These are phyloP conservation scores for Artibeus jamaicensis DNA, from an alignment of 2,797 vertebrate genomes.

Conservation along the genomic window DNA sequence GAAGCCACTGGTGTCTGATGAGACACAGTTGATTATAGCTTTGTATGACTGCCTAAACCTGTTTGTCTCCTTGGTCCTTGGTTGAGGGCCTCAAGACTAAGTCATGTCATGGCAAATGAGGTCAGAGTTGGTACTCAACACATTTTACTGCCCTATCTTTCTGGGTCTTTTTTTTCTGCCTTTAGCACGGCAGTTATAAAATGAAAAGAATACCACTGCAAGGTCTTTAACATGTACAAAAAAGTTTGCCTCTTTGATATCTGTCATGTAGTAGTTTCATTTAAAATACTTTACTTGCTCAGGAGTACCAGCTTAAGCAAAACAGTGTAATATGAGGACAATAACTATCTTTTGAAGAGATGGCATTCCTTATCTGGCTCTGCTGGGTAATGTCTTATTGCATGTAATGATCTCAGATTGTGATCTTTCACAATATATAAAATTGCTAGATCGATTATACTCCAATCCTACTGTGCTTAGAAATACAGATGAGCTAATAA, in stretches of 20 bases:
- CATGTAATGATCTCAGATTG: background rate
- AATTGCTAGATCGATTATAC: background rate
- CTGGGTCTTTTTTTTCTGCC: background rate
- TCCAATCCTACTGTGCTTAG: background rate
- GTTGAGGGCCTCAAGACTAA: background rate
- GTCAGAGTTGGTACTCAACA: background rate
- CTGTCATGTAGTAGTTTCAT: background rate
- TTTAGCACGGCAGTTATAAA: background rate
- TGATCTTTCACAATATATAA: conserved; percentile 1
- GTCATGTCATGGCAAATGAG: background rate
- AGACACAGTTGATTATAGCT: background rate
- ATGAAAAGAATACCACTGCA: background rate
- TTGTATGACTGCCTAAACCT: background rate
- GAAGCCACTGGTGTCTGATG: conserved; percentile 22
- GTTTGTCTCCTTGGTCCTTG: background rate
- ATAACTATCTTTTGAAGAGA: background rate
- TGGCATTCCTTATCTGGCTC: background rate
- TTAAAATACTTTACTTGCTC: background rate
- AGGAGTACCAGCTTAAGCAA: background rate
- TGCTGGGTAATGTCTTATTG: background rate
- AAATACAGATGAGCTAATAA: background rate
- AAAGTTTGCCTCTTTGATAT: background rate
- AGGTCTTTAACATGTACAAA: background rate
- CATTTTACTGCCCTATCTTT: background rate
- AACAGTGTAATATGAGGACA: background rate